phyloP scores from a whole-genome alignment of 2,113 vertebrate species.

The Marmota flaviventris region DNA sequence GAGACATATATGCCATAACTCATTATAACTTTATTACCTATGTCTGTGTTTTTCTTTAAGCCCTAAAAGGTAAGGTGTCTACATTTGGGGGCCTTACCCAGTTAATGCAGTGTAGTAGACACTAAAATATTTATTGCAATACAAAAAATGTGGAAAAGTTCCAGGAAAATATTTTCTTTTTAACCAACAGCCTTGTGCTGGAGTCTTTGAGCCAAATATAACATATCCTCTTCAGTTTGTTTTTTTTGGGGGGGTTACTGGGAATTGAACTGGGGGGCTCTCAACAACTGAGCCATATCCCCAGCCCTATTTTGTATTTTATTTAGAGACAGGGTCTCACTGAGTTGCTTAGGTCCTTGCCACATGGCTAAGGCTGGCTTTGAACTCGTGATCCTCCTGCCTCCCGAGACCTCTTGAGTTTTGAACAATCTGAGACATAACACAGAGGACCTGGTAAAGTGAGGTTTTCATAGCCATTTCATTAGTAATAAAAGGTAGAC shows the following conservation, averaged over 20 bases:
- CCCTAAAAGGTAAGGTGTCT: background rate
- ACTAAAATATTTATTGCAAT: constrained; percentile 34
- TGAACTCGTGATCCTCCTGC: too few relatives aligned
- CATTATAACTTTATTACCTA: background rate
- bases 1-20: background rate
- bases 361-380: too few relatives aligned
- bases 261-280: too few relatives aligned
- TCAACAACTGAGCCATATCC: too few relatives aligned
- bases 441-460: background rate
- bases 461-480: background rate
- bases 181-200: background rate
- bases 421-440: background rate
- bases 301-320: too few relatives aligned
- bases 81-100: background rate
- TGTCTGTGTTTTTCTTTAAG: background rate
- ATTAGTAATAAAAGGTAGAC: background rate
- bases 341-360: too few relatives aligned
- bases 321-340: too few relatives aligned
- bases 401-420: background rate
- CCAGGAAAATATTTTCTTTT: background rate
- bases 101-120: background rate
- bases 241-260: too few relatives aligned
- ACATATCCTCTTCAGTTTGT: background rate
- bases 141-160: background rate
- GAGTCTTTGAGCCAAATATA: background rate